These are phyloP conservation scores for Listronotus oregonensis DNA, from an alignment of 1,140 invertebrate species.

Conservation along the genomic window DNA sequence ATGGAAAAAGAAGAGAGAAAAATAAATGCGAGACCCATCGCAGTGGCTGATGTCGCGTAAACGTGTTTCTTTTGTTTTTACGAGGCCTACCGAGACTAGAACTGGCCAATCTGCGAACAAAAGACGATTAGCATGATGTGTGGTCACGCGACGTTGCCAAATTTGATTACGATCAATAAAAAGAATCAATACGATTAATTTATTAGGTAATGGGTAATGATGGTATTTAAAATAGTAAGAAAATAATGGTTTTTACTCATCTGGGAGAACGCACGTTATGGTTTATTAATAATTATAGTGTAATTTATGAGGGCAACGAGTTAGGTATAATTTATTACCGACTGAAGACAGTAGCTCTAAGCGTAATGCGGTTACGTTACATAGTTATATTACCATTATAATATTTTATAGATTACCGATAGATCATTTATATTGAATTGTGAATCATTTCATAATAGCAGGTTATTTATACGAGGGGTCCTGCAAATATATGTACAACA, in stretches of 20 bases:
- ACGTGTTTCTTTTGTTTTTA: slow-evolving; percentile 19
- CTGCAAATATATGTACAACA: no score
- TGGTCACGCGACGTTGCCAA: slow-evolving; percentile 11
- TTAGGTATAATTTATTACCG: slow-evolving; percentile 26
- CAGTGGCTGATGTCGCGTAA: slow-evolving; percentile 10
- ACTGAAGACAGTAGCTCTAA: slow-evolving; percentile 29
- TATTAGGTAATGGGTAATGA: not conserved
- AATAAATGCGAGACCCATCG: not conserved
- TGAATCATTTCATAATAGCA: slow-evolving; percentile 1
- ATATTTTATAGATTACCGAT: slow-evolving; percentile 26
- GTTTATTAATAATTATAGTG: not conserved
- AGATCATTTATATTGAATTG: slow-evolving; percentile 18
- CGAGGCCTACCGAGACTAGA: slow-evolving; percentile 19
- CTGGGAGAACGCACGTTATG: no score
- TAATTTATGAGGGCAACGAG: slow-evolving; percentile 28
- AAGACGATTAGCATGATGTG: slow-evolving; percentile 22
- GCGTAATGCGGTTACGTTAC: slow-evolving; percentile 22
- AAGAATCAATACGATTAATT: not conserved
- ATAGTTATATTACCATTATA: slow-evolving; percentile 25
- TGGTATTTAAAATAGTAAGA: not conserved
- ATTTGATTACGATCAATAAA: not conserved
- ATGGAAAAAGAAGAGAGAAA: slow-evolving; percentile 1
- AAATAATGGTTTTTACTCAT: not conserved
- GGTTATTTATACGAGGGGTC: not conserved
- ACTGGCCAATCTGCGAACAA: slow-evolving; percentile 23